phyloP scores from a whole-genome alignment of 2,113 vertebrate species.

The Stomatorhinus ivindoensis region DNA sequence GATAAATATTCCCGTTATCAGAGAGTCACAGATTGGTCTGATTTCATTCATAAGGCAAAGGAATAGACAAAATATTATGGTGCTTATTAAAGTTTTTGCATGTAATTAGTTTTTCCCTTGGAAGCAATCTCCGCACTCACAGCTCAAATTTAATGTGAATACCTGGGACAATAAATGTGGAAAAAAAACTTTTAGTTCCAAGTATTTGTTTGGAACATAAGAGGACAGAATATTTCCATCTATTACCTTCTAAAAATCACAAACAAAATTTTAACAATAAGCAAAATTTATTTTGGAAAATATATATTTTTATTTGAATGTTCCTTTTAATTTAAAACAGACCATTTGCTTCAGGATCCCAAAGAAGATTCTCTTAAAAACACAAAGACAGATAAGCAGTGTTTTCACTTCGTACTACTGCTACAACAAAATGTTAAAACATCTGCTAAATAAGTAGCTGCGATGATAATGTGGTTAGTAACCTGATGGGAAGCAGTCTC shows the following conservation, averaged over 20 bases:
- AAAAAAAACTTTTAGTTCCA: not conserved
- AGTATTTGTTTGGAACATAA: not conserved
- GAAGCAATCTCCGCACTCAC: not conserved
- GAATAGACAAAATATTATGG: not conserved
- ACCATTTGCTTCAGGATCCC: not conserved
- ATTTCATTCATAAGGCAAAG: not conserved
- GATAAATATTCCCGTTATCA: not conserved
- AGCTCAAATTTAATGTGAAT: not conserved
- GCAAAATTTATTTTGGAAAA: not conserved
- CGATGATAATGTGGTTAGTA: not conserved
- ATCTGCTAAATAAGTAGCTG: not conserved
- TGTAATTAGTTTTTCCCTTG: not conserved
- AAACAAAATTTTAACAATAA: not conserved
- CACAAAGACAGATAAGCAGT: not conserved
- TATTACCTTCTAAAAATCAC: not conserved
- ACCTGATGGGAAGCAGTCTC: not conserved
- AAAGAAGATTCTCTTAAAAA: not conserved
- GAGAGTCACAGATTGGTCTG: not conserved
- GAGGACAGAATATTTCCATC: not conserved
- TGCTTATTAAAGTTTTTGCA: not conserved
- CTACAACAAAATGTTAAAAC: not conserved
- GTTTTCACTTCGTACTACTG: not conserved
- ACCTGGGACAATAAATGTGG: not conserved
- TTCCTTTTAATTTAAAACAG: not conserved
- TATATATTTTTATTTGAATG: not conserved